These are phyloP conservation scores for Ptilorrhoa leucosticta DNA, from an alignment of 2,113 vertebrate genomes.

Conservation along the genomic window DNA sequence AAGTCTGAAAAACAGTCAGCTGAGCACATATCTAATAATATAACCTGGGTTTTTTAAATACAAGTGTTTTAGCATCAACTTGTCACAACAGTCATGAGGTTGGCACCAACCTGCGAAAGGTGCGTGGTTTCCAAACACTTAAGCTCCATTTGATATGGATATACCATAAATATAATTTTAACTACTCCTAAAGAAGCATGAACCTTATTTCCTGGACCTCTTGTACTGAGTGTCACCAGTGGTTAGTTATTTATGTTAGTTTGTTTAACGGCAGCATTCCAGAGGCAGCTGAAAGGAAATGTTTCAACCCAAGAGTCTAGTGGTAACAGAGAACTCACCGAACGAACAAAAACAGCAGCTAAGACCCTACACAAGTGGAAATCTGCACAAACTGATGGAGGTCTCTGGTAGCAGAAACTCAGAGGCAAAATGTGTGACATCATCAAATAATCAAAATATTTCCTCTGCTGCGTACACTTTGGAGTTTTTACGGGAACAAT, in stretches of 20 bases:
- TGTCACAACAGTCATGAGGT: not conserved
- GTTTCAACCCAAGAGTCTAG: not conserved
- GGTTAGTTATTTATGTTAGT: not conserved
- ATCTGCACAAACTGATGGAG: not conserved
- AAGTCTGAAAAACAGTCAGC: not conserved
- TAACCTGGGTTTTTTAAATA: not conserved
- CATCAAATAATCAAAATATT: not conserved
- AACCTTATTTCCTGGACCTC: not conserved
- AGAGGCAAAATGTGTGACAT: not conserved
- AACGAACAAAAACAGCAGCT: not conserved
- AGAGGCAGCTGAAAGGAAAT: not conserved
- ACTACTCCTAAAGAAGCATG: not conserved
- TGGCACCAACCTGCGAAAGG: not conserved
- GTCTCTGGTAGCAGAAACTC: not conserved
- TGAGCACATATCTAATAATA: not conserved
- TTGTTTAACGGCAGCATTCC: not conserved
- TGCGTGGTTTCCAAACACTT: not conserved
- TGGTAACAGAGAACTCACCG: not conserved
- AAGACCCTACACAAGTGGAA: not conserved
- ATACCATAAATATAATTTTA: not conserved
- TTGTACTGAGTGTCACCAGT: not conserved
- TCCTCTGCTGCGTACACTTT: not conserved
- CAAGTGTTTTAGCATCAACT: not conserved
- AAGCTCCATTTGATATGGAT: not conserved
- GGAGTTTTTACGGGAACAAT: not conserved